Percentiles rank a stretch among this genome's conserved stretches.
Conservation (phyloP, 2,888 invertebrate species). For the Stictocephala bisonia region DNA sequence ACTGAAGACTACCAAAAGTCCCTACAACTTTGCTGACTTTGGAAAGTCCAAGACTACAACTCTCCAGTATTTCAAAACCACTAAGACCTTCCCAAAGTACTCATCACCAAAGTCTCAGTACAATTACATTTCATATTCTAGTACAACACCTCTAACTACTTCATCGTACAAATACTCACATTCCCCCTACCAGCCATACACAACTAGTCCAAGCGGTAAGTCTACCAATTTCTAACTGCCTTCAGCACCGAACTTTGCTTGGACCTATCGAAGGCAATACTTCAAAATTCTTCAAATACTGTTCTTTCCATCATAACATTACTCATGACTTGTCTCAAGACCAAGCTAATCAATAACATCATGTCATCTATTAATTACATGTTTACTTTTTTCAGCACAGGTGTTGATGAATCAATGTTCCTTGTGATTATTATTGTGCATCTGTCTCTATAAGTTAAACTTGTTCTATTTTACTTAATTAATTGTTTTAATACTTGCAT, state of each 20-base stretch:
- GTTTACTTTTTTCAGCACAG: too few species aligned
- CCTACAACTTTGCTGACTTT: constrained; percentile 67
- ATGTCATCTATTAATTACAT: too few species aligned
- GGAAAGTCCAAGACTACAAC: constrained; percentile 35
- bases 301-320: not conserved
- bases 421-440: too few species aligned
- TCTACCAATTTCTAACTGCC: not conserved
- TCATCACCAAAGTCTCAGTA: constrained; percentile 25
- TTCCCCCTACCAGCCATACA: constrained; percentile 16
- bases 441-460: too few species aligned
- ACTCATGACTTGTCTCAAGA: not conserved
- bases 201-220: constrained; percentile 20
- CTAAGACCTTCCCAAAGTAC: constrained; percentile 24
- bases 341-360: too few species aligned
- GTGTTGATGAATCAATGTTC: too few species aligned
- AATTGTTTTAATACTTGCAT: too few species aligned
- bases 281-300: constrained; percentile 13
- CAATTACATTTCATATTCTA: constrained; percentile 31
- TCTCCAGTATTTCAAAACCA: constrained; percentile 41
- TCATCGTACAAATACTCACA: constrained; percentile 6
- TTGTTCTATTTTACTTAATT: too few species aligned
- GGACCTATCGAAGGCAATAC: not conserved
- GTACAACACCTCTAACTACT: not conserved
- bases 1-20: constrained; percentile 68
- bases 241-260: not conserved